Conservation (phyloP, 2,113 vertebrate genomes). For the Strix aluco region DNA sequence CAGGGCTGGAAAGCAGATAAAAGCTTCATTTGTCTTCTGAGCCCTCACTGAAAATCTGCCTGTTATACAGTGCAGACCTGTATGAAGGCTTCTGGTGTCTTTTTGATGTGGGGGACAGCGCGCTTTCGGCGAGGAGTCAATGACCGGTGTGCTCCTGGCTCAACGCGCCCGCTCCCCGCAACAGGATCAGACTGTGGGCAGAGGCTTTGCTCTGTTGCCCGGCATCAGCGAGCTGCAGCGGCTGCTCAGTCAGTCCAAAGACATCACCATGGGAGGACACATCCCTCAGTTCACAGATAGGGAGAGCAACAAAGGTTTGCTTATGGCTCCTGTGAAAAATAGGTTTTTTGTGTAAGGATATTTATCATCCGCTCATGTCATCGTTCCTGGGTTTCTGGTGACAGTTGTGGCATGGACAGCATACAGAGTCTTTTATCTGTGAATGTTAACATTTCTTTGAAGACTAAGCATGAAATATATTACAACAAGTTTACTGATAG, state of each 20-base stretch:
- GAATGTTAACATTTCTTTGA: conserved; percentile 71
- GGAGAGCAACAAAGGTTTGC: conserved; percentile 74
- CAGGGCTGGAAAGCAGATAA: conserved; percentile 66
- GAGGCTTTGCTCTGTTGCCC: conserved; percentile 13
- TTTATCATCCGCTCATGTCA: conserved; percentile 70
- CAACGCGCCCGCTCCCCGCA: not conserved
- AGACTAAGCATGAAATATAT: conserved; percentile 61
- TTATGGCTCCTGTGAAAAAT: conserved; percentile 64
- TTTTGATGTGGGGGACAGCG: conserved; percentile 51
- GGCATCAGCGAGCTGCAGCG: not conserved
- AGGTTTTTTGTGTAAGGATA: conserved; percentile 61
- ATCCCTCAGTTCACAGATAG: not conserved
- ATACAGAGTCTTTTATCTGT: conserved; percentile 67
- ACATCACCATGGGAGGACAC: not conserved
- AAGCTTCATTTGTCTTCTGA: conserved; percentile 75
- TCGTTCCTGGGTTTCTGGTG: conserved; percentile 51
- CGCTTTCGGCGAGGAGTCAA: not conserved
- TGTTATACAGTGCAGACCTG: conserved; percentile 61
- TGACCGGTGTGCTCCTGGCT: rapidly evolving
- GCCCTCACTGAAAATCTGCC: conserved; percentile 57
- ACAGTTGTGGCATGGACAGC: conserved; percentile 35
- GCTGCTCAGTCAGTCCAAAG: not conserved
- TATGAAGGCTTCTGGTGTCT: conserved; percentile 32
- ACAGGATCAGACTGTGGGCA: not conserved
- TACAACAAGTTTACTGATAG: conserved; percentile 68